Evolutionary conservation across 2,113 vertebrate species (phyloP), one percentile per base, ranked within the genome.

Genomic region (Siphamia tubifer): DNA sequence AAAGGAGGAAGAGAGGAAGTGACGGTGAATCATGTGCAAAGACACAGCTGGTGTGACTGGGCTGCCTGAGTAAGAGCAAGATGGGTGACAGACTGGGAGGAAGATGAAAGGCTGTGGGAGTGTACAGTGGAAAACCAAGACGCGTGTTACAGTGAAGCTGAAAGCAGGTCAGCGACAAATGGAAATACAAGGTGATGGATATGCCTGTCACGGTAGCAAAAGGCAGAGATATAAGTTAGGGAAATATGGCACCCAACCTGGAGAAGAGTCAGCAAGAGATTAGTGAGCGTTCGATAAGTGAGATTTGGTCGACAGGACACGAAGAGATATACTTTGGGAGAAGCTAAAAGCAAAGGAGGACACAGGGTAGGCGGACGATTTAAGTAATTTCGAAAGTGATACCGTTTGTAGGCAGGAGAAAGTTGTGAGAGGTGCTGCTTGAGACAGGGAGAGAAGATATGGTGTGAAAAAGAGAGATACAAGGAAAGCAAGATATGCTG

Each of bases 151-250:
- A 79, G 79, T 63, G 60, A 78, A 70, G 73, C 78, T 77, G 69
- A 83, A 88, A 86, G 76, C 79, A 82, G 77, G 77, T 88, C 83
- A 87, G 78, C 43, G 48, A 83, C 68, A 82, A 83, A 85, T 74
- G 67, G 83, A 85, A 79, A 77, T 65, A 73, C 69, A 39, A 79
- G 65, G 74, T 87, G 85, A 86, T 68, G 80, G 81, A 79, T 81
- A 51, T 70, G 77, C 49, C 45, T 60, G 81, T 83, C 74, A 70
- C 15, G 32, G 38, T 20, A n/a, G 21, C 72, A 79, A 81, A 81
- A 61, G 65, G 58, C n/a, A 21, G 30, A 66, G 55, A 62, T 77
- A 62, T 53, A 60, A 81, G 32, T 77, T 55, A 60, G n/a, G 57
- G 71, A 72, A 66, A 86, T 69, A 57, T 42, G 21, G 30, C 39